phyloP scores from a whole-genome alignment of 2,888 invertebrate species.

The Lottia scabra region DNA sequence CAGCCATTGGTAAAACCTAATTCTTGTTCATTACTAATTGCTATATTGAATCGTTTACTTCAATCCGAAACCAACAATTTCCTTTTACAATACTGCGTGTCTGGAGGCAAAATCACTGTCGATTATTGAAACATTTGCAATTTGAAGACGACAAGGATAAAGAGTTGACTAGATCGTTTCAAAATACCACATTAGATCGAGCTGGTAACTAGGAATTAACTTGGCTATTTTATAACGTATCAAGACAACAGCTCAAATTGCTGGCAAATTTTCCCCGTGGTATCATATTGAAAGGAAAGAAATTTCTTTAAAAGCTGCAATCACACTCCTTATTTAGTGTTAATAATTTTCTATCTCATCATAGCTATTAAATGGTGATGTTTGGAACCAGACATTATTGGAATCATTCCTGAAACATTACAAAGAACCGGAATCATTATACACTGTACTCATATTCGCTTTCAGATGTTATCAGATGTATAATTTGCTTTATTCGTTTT shows the following conservation, averaged over 20 bases:
- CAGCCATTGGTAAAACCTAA: neutral
- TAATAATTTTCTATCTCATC: neutral
- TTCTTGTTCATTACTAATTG: conserved; percentile 13
- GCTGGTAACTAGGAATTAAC: neutral
- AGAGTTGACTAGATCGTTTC: neutral
- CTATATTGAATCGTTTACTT: conserved; percentile 20
- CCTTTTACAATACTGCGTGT: neutral
- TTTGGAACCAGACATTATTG: too few species aligned
- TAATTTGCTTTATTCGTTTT: too few species aligned
- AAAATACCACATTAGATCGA: neutral
- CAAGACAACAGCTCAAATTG: conserved; percentile 2
- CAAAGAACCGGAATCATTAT: too few species aligned
- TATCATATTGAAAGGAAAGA: neutral
- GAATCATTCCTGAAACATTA: too few species aligned
- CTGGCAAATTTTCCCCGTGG: neutral
- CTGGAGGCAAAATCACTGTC: conserved; percentile 9
- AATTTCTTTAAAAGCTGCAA: neutral
- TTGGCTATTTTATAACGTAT: neutral
- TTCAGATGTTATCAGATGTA: too few species aligned
- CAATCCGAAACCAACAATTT: conserved; percentile 22
- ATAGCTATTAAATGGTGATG: too few species aligned
- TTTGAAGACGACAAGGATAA: conserved; percentile 12
- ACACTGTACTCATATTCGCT: too few species aligned
- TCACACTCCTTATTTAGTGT: neutral
- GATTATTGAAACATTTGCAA: conserved; percentile 7